Percentiles rank a stretch among this genome's conserved stretches.
Evolutionary conservation across 2,888 invertebrate genomes (phyloP).

Genomic region (Morpho helenor): DNA sequence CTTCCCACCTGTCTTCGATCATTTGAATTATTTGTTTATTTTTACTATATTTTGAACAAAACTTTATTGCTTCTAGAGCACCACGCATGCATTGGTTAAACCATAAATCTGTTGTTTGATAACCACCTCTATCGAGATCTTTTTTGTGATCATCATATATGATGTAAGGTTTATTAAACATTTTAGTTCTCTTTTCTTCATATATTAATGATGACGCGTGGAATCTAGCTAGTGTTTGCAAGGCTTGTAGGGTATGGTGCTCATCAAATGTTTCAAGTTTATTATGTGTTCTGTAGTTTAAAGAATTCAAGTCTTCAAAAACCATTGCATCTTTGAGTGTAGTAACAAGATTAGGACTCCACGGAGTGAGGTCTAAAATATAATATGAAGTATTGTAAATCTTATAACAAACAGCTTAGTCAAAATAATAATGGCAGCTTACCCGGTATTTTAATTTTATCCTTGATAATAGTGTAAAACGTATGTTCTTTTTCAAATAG

Average conservation of each 20-base stretch:
- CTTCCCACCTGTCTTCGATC: slow-evolving; percentile 48
- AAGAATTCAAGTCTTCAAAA: slow-evolving; percentile 59
- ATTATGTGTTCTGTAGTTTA: slow-evolving; percentile 47
- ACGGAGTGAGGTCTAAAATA: slow-evolving; percentile 50
- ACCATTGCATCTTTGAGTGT: slow-evolving; percentile 51
- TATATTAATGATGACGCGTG: slow-evolving; percentile 75
- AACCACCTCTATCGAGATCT: slow-evolving; percentile 47
- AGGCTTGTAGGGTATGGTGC: slow-evolving; percentile 63
- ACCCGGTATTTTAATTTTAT: slow-evolving; percentile 49
- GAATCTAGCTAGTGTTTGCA: slow-evolving; percentile 67
- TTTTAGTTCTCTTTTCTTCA: slow-evolving; percentile 60
- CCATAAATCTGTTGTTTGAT: slow-evolving; percentile 46
- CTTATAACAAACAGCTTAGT: neutral
- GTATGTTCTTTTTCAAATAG: slow-evolving; percentile 54
- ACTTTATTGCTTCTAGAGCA: slow-evolving; percentile 50
- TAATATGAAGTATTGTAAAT: slow-evolving; percentile 2
- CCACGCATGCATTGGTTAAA: slow-evolving; percentile 57
- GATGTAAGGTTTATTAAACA: slow-evolving; percentile 38
- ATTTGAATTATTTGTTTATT: slow-evolving; percentile 31
- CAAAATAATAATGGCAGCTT: slow-evolving; percentile 24
- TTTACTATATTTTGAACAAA: slow-evolving; percentile 49
- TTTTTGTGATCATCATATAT: slow-evolving; percentile 48
- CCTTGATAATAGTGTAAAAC: slow-evolving; percentile 54
- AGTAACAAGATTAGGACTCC: slow-evolving; percentile 53
- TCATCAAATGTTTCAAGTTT: slow-evolving; percentile 63